phyloP scores from a whole-genome alignment of 2,797 vertebrate species.

The Galagoides demidoff region DNA sequence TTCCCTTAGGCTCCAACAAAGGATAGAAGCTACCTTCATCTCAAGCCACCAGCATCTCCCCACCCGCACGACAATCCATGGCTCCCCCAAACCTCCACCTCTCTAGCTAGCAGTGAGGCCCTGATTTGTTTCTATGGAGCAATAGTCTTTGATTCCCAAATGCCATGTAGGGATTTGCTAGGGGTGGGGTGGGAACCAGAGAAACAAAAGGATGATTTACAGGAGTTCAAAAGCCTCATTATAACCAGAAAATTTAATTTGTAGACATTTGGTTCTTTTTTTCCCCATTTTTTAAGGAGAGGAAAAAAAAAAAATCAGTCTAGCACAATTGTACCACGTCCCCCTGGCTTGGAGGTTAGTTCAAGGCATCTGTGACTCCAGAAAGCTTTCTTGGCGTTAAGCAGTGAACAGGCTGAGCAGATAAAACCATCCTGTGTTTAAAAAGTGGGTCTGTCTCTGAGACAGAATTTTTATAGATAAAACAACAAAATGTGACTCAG shows the following conservation, averaged over 20 bases:
- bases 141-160: constrained; percentile 60
- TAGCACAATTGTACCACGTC: not conserved
- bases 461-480: constrained; percentile 58
- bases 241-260: constrained; percentile 76
- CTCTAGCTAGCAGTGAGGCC: not conserved
- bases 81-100: not conserved
- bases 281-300: constrained; percentile 59
- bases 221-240: constrained; percentile 70
- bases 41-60: fast-evolving
- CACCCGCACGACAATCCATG: fast-evolving
- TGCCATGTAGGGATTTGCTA: constrained; percentile 64
- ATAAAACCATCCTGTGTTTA: constrained; percentile 17
- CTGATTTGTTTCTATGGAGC: constrained; percentile 32
- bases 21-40: fast-evolving
- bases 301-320: not conserved
- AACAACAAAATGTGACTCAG: not conserved
- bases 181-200: not conserved
- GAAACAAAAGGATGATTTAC: constrained; percentile 70
- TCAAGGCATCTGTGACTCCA: constrained; percentile 36
- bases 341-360: not conserved
- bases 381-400: constrained; percentile 2
- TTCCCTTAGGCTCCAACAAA: not conserved
- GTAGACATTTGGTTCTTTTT: constrained; percentile 68
- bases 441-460: not conserved
- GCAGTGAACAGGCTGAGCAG: constrained; percentile 34